Percentiles rank a stretch among this genome's conserved stretches.
phyloP scores from a whole-genome alignment of 2,888 invertebrate species.

The Drosophila nigritarsus region DNA sequence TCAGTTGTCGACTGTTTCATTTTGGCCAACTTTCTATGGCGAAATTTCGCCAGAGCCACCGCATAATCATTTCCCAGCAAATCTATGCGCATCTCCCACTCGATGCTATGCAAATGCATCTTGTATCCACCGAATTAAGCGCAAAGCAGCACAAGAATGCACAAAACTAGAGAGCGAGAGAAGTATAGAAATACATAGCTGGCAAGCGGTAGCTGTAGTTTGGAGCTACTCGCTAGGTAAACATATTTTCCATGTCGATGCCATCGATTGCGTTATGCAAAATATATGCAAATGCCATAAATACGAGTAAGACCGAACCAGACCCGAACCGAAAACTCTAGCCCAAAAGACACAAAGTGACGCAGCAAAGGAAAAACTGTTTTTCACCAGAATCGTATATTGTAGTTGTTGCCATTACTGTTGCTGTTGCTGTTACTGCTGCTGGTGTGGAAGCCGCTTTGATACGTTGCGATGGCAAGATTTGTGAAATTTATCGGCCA shows the following conservation, averaged over 20 bases:
- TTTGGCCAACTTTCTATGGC: constrained; percentile 73
- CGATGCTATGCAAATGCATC: constrained; percentile 68
- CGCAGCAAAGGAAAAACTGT: constrained; percentile 59
- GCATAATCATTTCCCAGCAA: constrained; percentile 80
- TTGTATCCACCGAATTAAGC: constrained; percentile 68
- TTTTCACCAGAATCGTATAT: constrained; percentile 61
- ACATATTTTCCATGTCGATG: constrained; percentile 85
- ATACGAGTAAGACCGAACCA: constrained; percentile 58
- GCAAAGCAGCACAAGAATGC: constrained; percentile 53
- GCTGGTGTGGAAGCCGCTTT: constrained; percentile 39
- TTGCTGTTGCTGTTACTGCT: constrained; percentile 14
- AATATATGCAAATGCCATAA: constrained; percentile 83
- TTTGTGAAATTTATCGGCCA: constrained; percentile 82
- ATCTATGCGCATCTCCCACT: constrained; percentile 80
- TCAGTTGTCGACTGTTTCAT: constrained; percentile 49
- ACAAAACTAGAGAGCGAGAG: constrained; percentile 18
- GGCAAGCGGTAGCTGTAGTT: constrained; percentile 46
- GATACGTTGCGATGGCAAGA: constrained; percentile 76
- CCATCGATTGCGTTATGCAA: constrained; percentile 84
- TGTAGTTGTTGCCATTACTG: constrained; percentile 33
- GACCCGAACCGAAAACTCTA: constrained; percentile 14
- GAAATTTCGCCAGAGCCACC: constrained; percentile 59
- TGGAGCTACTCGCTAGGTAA: constrained; percentile 53
- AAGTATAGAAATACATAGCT: constrained; percentile 10
- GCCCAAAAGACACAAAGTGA: constrained; percentile 48